These are phyloP conservation scores for Acromyrmex echinatior DNA, from an alignment of 1,140 invertebrate genomes.

Conservation along the genomic window DNA sequence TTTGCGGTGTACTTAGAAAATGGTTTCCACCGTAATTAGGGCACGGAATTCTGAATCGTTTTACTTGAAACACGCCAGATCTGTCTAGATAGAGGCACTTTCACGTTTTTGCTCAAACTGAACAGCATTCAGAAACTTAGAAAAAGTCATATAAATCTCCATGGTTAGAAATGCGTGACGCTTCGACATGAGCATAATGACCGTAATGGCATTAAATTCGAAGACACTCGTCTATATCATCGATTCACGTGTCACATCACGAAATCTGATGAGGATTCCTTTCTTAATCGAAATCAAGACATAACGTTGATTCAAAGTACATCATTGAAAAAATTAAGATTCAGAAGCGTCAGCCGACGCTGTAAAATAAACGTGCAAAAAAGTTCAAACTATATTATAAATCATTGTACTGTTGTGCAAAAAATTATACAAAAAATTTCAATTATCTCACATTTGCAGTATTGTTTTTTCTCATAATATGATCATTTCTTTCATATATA, in stretches of 20 bases:
- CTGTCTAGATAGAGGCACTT: slow-evolving; percentile 24
- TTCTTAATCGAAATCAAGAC: not conserved
- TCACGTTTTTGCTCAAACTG: slow-evolving; percentile 42
- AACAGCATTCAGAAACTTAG: slow-evolving; percentile 35
- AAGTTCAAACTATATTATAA: not conserved
- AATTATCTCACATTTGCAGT: not conserved
- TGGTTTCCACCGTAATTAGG: slow-evolving; percentile 45
- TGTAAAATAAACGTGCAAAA: not conserved
- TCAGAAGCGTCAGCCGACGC: not conserved
- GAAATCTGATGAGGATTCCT: not conserved
- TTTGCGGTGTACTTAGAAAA: slow-evolving; percentile 37
- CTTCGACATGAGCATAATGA: not conserved
- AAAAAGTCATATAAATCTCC: slow-evolving; percentile 44
- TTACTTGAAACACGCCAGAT: slow-evolving; percentile 30
- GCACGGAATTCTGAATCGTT: slow-evolving; percentile 35
- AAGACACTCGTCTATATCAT: slow-evolving; percentile 3
- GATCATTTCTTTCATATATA: no score
- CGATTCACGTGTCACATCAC: not conserved
- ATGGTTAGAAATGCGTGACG: slow-evolving; percentile 25
- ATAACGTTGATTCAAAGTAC: not conserved
- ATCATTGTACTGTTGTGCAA: not conserved
- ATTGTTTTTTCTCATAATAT: not conserved
- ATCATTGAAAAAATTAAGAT: not conserved
- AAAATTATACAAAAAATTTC: not conserved
- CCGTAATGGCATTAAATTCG: slow-evolving; percentile 10